Conservation (phyloP, 2,113 vertebrate species). For the Lates calcarifer region DNA sequence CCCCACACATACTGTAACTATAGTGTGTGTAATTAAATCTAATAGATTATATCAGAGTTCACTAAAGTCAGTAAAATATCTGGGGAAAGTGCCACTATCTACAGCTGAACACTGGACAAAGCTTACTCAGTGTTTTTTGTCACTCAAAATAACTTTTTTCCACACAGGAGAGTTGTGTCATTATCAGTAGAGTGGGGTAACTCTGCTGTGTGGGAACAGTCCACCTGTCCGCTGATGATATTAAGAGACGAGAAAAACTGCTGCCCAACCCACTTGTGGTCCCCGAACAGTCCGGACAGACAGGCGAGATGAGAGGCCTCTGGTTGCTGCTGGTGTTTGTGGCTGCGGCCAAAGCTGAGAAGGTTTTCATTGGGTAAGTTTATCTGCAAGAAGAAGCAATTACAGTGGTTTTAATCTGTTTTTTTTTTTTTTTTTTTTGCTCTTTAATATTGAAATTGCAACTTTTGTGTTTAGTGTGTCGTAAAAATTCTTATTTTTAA, state of each 20-base stretch:
- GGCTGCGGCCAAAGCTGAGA: constrained; percentile 62
- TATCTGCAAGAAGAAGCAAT: neutral
- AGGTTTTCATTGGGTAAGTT: constrained; percentile 77
- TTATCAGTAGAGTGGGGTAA: constrained; percentile 4
- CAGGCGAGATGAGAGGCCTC: constrained; percentile 66
- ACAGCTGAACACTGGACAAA: constrained; percentile 54
- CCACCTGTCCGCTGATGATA: constrained; percentile 47
- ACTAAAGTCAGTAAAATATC: neutral
- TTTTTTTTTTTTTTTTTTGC: too few species aligned
- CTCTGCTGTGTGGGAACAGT: constrained; percentile 42
- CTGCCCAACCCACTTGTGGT: neutral
- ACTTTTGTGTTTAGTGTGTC: too few species aligned
- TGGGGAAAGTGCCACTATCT: constrained; percentile 47
- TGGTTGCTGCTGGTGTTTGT: constrained; percentile 66
- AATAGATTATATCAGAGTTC: neutral
- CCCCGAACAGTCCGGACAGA: neutral
- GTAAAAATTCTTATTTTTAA: too few species aligned
- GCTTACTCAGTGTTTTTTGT: constrained; percentile 38
- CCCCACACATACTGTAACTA: neutral
- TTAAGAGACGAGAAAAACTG: constrained; percentile 17
- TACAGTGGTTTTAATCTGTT: neutral
- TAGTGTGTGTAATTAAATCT: neutral
- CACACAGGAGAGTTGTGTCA: neutral
- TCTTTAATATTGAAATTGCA: neutral
- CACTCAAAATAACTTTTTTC: constrained; percentile 41